A percentile compares a stretch with the other conserved stretches of the same genome.
phyloP scores from a whole-genome alignment of 2,888 invertebrate genomes.

The Arrhopalites spinosus region DNA sequence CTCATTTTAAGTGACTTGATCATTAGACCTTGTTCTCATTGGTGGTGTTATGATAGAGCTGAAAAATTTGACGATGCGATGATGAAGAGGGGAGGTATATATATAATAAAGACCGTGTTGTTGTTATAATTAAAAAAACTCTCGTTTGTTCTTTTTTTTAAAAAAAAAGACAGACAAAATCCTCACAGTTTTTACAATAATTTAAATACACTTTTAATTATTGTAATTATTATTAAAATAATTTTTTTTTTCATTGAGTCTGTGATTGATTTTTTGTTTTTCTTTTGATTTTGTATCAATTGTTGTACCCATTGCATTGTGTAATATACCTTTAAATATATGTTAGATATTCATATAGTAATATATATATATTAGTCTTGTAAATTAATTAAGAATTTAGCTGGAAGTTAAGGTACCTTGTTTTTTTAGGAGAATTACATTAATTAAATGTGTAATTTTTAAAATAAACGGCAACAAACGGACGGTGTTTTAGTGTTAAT shows the following conservation, averaged over 20 bases:
- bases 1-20: too few relatives aligned
- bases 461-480: too few relatives aligned
- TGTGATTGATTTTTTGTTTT: conserved; percentile 39
- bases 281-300: conserved; percentile 25
- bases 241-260: conserved; percentile 30
- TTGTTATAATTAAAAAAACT: neutral
- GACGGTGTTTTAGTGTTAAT: too few relatives aligned
- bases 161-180: conserved; percentile 6
- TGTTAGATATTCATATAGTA: too few relatives aligned
- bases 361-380: neutral
- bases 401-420: too few relatives aligned
- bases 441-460: too few relatives aligned
- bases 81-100: neutral
- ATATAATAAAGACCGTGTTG: neutral
- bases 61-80: neutral
- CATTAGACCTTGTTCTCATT: too few relatives aligned
- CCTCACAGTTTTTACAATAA: neutral
- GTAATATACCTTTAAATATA: conserved; percentile 22
- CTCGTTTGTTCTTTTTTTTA: too few relatives aligned
- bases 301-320: conserved; percentile 40
- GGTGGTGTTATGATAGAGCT: too few relatives aligned
- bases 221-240: neutral
- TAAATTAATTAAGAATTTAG: neutral
- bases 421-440: too few relatives aligned
- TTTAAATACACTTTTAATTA: too few relatives aligned